Percentiles rank a stretch among this genome's conserved stretches.
Evolutionary conservation across 1,140 invertebrate genomes (phyloP).

Genomic region (Brachionus calyciflorus): DNA sequence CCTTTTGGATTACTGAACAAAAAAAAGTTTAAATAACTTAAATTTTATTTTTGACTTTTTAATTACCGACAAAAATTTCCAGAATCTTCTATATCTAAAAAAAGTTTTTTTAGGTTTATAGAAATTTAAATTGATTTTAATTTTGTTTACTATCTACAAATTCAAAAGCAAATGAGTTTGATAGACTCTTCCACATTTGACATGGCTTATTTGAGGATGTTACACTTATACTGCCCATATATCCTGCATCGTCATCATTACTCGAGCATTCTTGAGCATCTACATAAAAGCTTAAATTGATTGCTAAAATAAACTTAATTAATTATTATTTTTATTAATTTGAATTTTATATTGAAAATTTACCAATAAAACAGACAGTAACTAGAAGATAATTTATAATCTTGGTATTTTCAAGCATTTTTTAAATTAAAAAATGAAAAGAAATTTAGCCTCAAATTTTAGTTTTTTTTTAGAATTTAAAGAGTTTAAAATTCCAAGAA

Average conservation of each 20-base stretch:
- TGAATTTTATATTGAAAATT: too few relatives aligned
- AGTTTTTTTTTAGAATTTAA: too few relatives aligned
- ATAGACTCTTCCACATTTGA: neutral
- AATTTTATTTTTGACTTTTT: neutral
- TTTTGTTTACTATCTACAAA: conserved; percentile 6
- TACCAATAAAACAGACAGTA: too few relatives aligned
- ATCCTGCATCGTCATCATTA: neutral
- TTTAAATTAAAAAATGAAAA: too few relatives aligned
- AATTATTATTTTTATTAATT: too few relatives aligned
- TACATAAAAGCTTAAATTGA: neutral
- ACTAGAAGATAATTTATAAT: too few relatives aligned
- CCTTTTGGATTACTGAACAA: neutral
- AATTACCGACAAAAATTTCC: conserved; percentile 6
- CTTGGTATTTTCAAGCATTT: too few relatives aligned
- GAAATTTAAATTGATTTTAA: too few relatives aligned
- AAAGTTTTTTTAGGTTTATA: too few relatives aligned
- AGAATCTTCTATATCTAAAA: neutral
- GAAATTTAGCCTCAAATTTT: too few relatives aligned
- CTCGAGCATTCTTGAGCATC: neutral
- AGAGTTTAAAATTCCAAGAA: too few relatives aligned
- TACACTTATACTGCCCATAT: conserved; percentile 27
- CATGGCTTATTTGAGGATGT: neutral
- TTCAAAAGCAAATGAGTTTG: neutral
- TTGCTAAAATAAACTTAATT: too few relatives aligned
- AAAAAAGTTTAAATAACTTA: neutral